Base-by-base conservation (phyloP, 2,888 invertebrate genomes). In the Cyclophora punctaria region DNA sequence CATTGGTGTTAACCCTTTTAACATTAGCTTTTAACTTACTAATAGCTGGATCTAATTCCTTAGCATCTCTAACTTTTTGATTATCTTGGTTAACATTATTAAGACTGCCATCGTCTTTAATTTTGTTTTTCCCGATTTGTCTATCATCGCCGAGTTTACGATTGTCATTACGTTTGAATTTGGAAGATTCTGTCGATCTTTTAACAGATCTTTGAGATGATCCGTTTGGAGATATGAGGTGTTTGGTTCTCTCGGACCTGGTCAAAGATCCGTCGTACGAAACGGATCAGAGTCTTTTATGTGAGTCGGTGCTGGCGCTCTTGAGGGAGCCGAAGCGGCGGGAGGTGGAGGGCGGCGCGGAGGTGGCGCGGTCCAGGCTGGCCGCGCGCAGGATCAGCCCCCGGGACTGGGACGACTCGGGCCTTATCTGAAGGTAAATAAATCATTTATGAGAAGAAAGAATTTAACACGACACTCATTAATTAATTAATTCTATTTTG, bases 241-340 rank as follows among this genome's bases (percentile, higher is more conserved):
- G 44, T 46, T 45, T 46, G 45, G 33, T 43, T 44, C 56, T 55
- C 48, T 58, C 70, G 70, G 72, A 72, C 69, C 65, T 59, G 53
- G 53, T 57, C 51, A 52, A 55, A 47, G 69, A 75, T 67, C 75
- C 79, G 75, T 61, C 56, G 48, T 55, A 66, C 66, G 63, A 72
- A 69, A 62, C 72, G 80, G 87, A 88, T 89, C 88, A 89, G 80
- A 89, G 88, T 74, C 80, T 80, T 69, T 88, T 86, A 57, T 86
- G 85, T 0, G 83, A 78, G 60, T 83, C 83, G 2, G 78, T 78
- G 64, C 84, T 84, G 50, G 85, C 67, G 56, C 83, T 86, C 65
- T 84, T 86, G 49, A 83, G 72, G 53, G 87, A 84, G 41, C 82
- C 80, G 52, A 81, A 83, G 35, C 83, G 69, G 35, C 78, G 72